Evolutionary conservation across 2,113 vertebrate genomes (phyloP), one percentile per base, ranked within the genome.

Genomic region (Struthio camelus): DNA sequence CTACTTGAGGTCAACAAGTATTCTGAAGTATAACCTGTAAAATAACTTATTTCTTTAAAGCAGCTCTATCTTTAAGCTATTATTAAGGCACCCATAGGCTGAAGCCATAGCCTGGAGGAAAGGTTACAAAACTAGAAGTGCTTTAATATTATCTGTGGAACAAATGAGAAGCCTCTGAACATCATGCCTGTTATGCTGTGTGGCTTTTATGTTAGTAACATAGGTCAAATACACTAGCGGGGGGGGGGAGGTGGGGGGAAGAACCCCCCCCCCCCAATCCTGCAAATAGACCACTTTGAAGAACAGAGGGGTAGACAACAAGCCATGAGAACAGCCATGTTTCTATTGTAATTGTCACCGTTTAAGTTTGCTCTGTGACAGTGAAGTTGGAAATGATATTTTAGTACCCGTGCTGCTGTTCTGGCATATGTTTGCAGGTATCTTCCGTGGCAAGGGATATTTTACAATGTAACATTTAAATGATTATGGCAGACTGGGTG

Each of bases 251-350:
- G n/a, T n/a, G n/a, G n/a, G n/a, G n/a, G 18, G 11, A 30, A 12
- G 23, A 46, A 9, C 28, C 18, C 48, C 15, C 23, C 34, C 36
- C 54, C 28, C 51, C 19, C 15, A 40, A 20, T 32, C 30, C 36
- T 53, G 17, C 19, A 65, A 6, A 72, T 17, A 69, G n/a, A 76
- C 28, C 7, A 28, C 11, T 5, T 5, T n/a, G 46, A 75, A 84
- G 22, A 86, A 38, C 2, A 76, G 8, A 72, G 12, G 5, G 11
- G 11, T 8, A 71, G 65, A 81, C 32, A 61, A n/a, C 28, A 50
- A 0, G 0, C 46, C 10, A 10, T 54, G 71, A 59, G 36, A 64
- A 51, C 73, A 51, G 11, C 6, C 4, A 0, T 44, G 44, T 80
- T 87, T 69, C n/a, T 85, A 0, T 27, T 76, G 15, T 53, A 82